Evolutionary conservation across 1,140 invertebrate genomes (phyloP).

Genomic region (Drosophila parvula): DNA sequence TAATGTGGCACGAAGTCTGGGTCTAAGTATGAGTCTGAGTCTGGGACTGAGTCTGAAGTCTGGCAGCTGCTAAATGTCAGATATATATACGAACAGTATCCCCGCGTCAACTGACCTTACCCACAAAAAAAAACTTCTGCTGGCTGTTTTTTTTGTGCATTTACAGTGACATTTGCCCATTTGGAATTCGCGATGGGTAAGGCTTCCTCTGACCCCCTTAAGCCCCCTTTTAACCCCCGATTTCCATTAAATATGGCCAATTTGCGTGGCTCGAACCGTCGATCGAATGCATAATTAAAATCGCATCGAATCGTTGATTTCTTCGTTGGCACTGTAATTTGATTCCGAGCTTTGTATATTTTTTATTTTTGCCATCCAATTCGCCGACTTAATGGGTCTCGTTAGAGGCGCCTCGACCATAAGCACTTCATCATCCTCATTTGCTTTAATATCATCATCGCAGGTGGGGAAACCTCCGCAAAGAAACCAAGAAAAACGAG

Average conservation of each 20-base stretch:
- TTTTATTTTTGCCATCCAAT: slow-evolving; percentile 24
- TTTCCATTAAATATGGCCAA: slow-evolving; percentile 28
- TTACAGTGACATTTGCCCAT: slow-evolving; percentile 45
- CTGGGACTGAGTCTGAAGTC: slow-evolving; percentile 4
- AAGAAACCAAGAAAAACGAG: background rate
- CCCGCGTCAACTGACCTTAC: slow-evolving; percentile 30
- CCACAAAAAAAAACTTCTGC: slow-evolving; percentile 9
- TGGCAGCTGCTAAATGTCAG: slow-evolving; percentile 53
- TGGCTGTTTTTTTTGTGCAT: slow-evolving; percentile 6
- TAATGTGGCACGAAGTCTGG: slow-evolving; percentile 52
- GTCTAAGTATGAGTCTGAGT: background rate
- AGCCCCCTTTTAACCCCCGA: background rate
- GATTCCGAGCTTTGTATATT: slow-evolving; percentile 32
- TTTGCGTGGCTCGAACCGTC: slow-evolving; percentile 38
- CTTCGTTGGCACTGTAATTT: slow-evolving; percentile 50
- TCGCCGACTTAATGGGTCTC: slow-evolving; percentile 52
- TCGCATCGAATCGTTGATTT: slow-evolving; percentile 59
- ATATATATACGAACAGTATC: slow-evolving; percentile 5
- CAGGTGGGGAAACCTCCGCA: slow-evolving; percentile 5
- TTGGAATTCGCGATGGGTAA: slow-evolving; percentile 25
- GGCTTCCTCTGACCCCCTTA: slow-evolving; percentile 13
- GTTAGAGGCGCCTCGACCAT: slow-evolving; percentile 57
- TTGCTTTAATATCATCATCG: slow-evolving; percentile 25
- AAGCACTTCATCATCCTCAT: slow-evolving; percentile 33
- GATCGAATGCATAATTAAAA: slow-evolving; percentile 68